Evolutionary conservation across 2,113 vertebrate genomes (phyloP).

Genomic region (Serilophus lunatus): DNA sequence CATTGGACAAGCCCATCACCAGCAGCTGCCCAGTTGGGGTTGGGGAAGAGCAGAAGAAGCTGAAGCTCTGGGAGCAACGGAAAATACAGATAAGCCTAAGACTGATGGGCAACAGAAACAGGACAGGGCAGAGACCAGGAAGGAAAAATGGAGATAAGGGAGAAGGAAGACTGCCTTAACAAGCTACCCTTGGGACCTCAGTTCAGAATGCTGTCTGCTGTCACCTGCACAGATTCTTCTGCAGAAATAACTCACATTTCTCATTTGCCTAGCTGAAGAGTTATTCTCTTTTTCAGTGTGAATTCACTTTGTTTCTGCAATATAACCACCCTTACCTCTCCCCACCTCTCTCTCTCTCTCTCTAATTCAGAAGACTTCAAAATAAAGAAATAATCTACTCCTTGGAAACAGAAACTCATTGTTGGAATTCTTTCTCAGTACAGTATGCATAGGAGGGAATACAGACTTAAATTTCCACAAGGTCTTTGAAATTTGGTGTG

Average conservation of each 20-base stretch:
- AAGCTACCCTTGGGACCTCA: neutral
- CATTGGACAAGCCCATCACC: fast-evolving
- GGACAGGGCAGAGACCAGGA: fast-evolving
- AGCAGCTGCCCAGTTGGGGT: too few species aligned
- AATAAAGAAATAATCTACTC: neutral
- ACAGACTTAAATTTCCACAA: neutral
- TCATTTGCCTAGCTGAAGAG: neutral
- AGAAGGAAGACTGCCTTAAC: neutral
- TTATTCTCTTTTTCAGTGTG: neutral
- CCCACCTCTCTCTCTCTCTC: too few species aligned
- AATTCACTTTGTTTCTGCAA: neutral
- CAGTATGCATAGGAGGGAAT: neutral
- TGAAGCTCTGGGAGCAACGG: neutral
- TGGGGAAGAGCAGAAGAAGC: neutral
- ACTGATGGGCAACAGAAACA: neutral
- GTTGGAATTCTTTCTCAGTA: neutral
- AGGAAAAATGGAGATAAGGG: neutral
- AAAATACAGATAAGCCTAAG: fast-evolving
- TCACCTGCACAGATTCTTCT: neutral
- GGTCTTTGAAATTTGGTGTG: neutral
- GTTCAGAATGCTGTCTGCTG: neutral
- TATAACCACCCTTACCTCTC: neutral
- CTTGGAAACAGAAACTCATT: neutral
- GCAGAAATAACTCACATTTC: neutral
- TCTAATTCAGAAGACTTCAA: neutral